phyloP scores from a whole-genome alignment of 1,140 invertebrate genomes.

The Dermatophagoides farinae region DNA sequence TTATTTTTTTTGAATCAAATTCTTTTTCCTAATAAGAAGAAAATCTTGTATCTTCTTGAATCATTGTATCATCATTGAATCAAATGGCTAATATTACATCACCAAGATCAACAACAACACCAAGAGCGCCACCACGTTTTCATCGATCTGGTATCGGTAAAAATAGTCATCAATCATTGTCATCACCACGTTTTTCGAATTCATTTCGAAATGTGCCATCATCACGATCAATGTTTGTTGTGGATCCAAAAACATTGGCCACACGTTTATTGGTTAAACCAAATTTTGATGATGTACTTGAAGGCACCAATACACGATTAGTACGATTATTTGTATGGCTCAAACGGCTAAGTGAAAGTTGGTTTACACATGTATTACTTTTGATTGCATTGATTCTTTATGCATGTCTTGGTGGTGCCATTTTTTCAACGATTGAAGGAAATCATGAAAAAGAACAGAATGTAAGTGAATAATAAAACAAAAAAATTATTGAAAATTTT shows the following conservation, averaged over 20 bases:
- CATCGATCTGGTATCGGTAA: no score
- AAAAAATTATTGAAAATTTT: neutral
- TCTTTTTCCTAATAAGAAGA: no score
- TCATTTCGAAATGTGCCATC: neutral
- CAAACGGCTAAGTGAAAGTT: constrained; percentile 48
- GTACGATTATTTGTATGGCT: constrained; percentile 19
- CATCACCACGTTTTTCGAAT: neutral
- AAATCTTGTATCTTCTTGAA: no score
- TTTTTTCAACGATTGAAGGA: constrained; percentile 48
- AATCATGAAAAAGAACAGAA: constrained; percentile 30
- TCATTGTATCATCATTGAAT: no score
- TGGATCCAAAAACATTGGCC: constrained; percentile 1
- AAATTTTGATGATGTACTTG: neutral
- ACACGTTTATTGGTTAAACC: neutral
- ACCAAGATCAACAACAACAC: no score
- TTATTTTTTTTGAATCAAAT: no score
- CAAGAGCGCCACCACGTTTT: no score
- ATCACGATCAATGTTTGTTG: neutral
- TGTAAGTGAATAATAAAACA: constrained; percentile 10
- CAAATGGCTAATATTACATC: no score
- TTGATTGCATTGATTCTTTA: constrained; percentile 50
- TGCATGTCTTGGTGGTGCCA: constrained; percentile 48
- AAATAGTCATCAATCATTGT: no score
- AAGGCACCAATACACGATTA: constrained; percentile 17
- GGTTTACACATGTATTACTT: constrained; percentile 72